Percentiles rank a stretch among this genome's conserved stretches.
Conservation (phyloP, 2,888 invertebrate genomes). For the Bugulina stolonifera region DNA sequence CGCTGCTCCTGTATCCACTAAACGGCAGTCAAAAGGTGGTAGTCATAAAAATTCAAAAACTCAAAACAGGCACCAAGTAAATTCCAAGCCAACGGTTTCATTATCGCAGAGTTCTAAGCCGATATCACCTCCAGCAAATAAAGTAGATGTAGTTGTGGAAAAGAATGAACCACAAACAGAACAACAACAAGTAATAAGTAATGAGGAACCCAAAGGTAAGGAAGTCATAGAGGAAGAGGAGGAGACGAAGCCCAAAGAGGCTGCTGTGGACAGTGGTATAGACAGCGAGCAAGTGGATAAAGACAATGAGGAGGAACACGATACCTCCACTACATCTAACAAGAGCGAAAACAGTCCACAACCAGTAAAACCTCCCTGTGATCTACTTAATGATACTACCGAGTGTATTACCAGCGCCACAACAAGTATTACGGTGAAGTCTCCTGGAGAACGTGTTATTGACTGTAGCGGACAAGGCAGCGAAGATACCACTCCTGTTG, state of each 20-base stretch:
- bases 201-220: not conserved
- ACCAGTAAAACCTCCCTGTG: not conserved
- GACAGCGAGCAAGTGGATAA: slow-evolving; percentile 22
- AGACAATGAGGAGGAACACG: slow-evolving; percentile 23
- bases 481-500: not conserved
- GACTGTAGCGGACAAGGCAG: not conserved
- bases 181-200: not conserved
- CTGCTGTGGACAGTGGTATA: slow-evolving; percentile 16
- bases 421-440: not conserved
- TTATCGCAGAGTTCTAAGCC: not conserved
- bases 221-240: not conserved
- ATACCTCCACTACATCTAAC: slow-evolving; percentile 16
- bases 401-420: not conserved
- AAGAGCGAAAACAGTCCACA: slow-evolving; percentile 11
- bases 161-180: not conserved
- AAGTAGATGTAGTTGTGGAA: not conserved
- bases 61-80: not conserved
- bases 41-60: not conserved
- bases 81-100: not conserved
- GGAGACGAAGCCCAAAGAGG: not conserved
- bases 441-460: not conserved
- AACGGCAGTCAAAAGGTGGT: not conserved
- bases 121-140: not conserved
- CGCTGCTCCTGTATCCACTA: not conserved
- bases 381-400: not conserved